These are phyloP conservation scores for Hipparchia sbordonii DNA, from an alignment of 2,888 invertebrate genomes.

Conservation along the genomic window DNA sequence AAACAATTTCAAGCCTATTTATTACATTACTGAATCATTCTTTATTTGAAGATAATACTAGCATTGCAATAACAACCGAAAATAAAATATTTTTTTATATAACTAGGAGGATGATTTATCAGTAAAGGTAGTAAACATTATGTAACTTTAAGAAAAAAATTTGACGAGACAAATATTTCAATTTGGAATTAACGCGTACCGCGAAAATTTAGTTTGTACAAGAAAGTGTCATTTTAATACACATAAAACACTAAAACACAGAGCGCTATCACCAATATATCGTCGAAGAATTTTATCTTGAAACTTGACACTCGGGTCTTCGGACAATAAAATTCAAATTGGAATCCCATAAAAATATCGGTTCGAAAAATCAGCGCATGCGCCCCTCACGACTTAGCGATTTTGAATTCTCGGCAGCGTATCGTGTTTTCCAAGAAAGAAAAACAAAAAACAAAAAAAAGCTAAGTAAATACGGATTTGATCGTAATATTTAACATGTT, in stretches of 20 bases:
- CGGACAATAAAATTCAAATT: slow-evolving; percentile 48
- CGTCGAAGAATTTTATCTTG: slow-evolving; percentile 48
- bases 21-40: too few relatives aligned
- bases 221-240: slow-evolving; percentile 12
- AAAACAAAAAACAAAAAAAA: not conserved
- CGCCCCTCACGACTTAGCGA: slow-evolving; percentile 11
- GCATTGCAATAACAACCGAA: too few relatives aligned
- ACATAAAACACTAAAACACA: slow-evolving; percentile 20
- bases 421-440: not conserved
- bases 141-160: too few relatives aligned
- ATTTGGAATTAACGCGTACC: too few relatives aligned
- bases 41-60: too few relatives aligned
- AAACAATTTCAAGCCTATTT: too few relatives aligned
- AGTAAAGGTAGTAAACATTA: too few relatives aligned
- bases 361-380: slow-evolving; percentile 30
- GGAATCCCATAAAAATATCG: slow-evolving; percentile 49
- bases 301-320: slow-evolving; percentile 43
- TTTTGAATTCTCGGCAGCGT: slow-evolving; percentile 10
- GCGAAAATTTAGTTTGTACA: not conserved
- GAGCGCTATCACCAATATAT: slow-evolving; percentile 31
- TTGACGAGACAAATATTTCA: too few relatives aligned
- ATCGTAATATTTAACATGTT: too few relatives aligned
- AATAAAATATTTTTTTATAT: too few relatives aligned
- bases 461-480: not conserved
- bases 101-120: too few relatives aligned